Base-by-base conservation (phyloP, 2,888 invertebrate species). In the Agrotis segetum region DNA sequence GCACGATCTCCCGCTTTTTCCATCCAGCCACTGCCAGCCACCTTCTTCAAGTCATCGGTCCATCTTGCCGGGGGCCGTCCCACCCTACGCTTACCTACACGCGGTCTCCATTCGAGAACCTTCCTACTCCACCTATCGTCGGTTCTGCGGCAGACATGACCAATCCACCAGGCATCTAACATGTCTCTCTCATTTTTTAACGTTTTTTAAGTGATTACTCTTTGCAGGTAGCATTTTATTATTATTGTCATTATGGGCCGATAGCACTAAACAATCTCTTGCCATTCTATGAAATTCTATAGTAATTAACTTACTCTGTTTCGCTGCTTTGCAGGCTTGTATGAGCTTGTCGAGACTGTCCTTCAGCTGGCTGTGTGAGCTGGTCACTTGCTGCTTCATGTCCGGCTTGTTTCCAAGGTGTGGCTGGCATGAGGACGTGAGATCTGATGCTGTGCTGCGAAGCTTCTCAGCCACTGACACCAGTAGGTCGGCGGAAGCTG, bases 401-500 rank as follows among this genome's bases (percentile, higher is more conserved):
- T 74, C 21, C 66, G 71, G 59, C 13, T 34, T 40, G 46, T 82
- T 71, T 21, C 59, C 67, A 19, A 63, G 46, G 50, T 81, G 82
- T 16, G 74, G 74, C 1, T 71, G n/a, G 16, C 84, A 79, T 0
- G 84, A 65, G 0, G 83, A 60, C 0, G 85, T 77, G 5, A 90
- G 82, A 14, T 74, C 77, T 49, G 85, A 81, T 1, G 86, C 77
- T 16, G 87, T 69, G 0, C 17, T 19, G 21, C 69, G 70, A 4
- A 84, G 73, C 11, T 69, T 61, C 11, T 74, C 66, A 11, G 71
- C 69, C 0, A 76, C 69, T 2, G 74, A 56, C 4, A 82, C 44
- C 19, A 90, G 66, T 0, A 77, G 79, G 0, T 80, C 66, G 14
- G 84, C 85, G 67, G 91, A 91, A 4, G 71, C 81, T 0, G 85